Conservation (phyloP, 2,888 invertebrate genomes). For the Rosalia funebris region DNA sequence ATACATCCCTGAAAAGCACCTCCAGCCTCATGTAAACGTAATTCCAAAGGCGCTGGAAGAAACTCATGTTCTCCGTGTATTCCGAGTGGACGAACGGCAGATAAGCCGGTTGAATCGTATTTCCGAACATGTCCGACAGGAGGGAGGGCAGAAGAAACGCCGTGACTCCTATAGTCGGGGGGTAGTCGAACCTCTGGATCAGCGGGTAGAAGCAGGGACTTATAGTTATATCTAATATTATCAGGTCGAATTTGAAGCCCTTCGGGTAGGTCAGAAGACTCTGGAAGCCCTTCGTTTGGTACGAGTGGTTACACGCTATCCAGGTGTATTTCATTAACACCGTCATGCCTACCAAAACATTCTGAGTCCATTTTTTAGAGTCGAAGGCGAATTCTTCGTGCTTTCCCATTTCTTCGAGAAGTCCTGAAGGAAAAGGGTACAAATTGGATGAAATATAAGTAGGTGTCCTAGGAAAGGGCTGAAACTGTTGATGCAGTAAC, state of each 20-base stretch:
- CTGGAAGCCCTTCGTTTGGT: slow-evolving; percentile 47
- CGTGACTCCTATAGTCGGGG: slow-evolving; percentile 36
- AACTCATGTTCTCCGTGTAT: slow-evolving; percentile 45
- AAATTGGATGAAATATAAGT: too few relatives aligned
- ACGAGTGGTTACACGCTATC: slow-evolving; percentile 18
- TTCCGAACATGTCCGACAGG: slow-evolving; percentile 45
- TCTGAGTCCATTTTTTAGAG: too few relatives aligned
- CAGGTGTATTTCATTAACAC: too few relatives aligned
- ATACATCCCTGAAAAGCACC: slow-evolving; percentile 26
- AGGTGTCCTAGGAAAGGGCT: too few relatives aligned
- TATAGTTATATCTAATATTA: slow-evolving; percentile 50
- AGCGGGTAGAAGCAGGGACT: slow-evolving; percentile 50
- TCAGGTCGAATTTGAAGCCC: slow-evolving; percentile 54
- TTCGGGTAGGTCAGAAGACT: slow-evolving; percentile 49
- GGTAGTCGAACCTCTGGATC: slow-evolving; percentile 50
- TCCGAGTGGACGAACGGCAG: slow-evolving; percentile 38
- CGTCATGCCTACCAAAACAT: too few relatives aligned
- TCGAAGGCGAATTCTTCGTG: too few relatives aligned
- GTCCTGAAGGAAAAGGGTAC: too few relatives aligned
- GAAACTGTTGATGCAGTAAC: too few relatives aligned
- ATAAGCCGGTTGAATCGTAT: slow-evolving; percentile 46
- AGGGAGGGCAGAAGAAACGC: slow-evolving; percentile 40
- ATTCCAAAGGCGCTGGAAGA: slow-evolving; percentile 46
- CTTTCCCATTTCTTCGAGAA: too few relatives aligned
- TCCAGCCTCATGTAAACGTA: slow-evolving; percentile 34